Base-by-base conservation (phyloP, 1,140 invertebrate genomes). In the Aradophagus sp. region DNA sequence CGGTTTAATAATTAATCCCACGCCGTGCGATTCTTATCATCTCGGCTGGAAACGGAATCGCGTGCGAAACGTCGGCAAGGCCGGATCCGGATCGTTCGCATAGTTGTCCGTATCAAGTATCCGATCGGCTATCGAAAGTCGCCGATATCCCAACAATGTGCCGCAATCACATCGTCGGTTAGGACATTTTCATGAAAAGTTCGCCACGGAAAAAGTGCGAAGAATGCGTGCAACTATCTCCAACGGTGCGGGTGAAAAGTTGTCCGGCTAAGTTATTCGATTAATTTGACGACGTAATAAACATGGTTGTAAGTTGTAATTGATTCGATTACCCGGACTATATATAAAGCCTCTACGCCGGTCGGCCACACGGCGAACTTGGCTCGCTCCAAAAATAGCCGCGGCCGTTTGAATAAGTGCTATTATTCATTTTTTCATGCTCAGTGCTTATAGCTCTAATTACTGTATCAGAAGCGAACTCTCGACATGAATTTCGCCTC, bases 1-100 rank as follows among this genome's bases (percentile, higher is more conserved):
- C 58, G 45, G 55, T 58, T 70, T 66, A 70, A 67, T 71, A 59
- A 70, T 70, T 70, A 58, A 62, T 70, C 35, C 53, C 59, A 65
- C 47, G 53, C 55, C 61, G n/a, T n/a, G n/a, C n/a, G 66, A 74
- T 73, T 6, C 10, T 15, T 55, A 72, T 73, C 53, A 32, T 12
- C 47, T 32, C 42, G 38, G 34, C 13, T 29, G 44, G 10, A 13
- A 45, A 42, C 45, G 19, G 8, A 62, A 39, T 62, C 50, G 10
- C 56, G 56, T 36, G 58, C 41, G 50, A 58, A 52, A 48, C 19
- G n/a, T n/a, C n/a, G n/a, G n/a, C n/a, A n/a, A n/a, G n/a, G n/a
- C n/a, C n/a, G n/a, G n/a, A n/a, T n/a, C n/a, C n/a, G n/a, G n/a
- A n/a, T n/a, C n/a, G n/a, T n/a, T n/a, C n/a, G n/a, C n/a, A n/a